These are phyloP conservation scores for Pandemis corylana DNA, from an alignment of 2,888 invertebrate species.

Conservation along the genomic window DNA sequence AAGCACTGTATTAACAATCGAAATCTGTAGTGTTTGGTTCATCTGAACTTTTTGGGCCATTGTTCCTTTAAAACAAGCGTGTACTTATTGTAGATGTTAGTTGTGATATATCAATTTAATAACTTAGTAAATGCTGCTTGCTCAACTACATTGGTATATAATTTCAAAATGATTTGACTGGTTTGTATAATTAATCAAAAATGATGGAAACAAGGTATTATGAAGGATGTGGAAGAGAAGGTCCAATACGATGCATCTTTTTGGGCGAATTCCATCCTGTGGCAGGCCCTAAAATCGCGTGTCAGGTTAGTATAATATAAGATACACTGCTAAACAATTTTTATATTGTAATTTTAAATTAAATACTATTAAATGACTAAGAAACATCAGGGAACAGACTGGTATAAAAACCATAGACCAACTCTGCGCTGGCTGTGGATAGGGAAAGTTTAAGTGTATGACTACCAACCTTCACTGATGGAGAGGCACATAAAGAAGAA, in stretches of 20 bases:
- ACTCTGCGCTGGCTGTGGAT: no score
- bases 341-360: not conserved
- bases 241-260: constrained; percentile 92
- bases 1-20: not conserved
- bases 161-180: constrained; percentile 52
- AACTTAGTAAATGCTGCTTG: constrained; percentile 49
- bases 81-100: not conserved
- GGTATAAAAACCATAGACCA: no score
- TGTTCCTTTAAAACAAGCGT: not conserved
- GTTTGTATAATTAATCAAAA: constrained; percentile 54
- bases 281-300: constrained; percentile 93
- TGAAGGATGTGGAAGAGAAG: constrained; percentile 88
- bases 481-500: no score
- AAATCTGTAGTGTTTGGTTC: not conserved
- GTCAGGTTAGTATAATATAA: constrained; percentile 86
- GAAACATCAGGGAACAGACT: no score
- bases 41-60: not conserved
- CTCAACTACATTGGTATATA: constrained; percentile 50
- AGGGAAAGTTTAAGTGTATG: no score
- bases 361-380: not conserved
- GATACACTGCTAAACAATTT: constrained; percentile 6
- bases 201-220: constrained; percentile 82
- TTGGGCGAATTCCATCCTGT: constrained; percentile 91
- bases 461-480: no score
- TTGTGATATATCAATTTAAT: not conserved